phyloP scores from a whole-genome alignment of 2,113 vertebrate genomes.

The Python bivittatus region DNA sequence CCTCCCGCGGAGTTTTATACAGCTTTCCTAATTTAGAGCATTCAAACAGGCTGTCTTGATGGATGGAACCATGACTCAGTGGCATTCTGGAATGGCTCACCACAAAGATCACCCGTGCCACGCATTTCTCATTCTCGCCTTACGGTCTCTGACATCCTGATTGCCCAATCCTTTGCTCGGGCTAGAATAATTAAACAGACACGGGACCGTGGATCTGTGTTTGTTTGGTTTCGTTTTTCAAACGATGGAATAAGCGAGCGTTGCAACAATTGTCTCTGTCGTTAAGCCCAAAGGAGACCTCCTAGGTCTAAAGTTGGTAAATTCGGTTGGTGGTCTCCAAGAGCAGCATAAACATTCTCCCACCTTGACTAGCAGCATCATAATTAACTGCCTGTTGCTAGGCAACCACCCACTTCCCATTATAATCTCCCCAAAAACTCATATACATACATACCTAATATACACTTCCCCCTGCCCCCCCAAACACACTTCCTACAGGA shows the following conservation, averaged over 20 bases:
- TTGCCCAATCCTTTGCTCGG: background rate
- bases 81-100: background rate
- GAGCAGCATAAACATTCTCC: background rate
- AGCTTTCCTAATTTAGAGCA: background rate
- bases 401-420: constrained; percentile 33
- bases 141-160: too few species aligned
- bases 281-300: background rate
- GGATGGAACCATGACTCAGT: background rate
- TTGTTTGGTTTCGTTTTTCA: background rate
- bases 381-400: constrained; percentile 25
- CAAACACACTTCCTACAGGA: background rate
- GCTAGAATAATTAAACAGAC: background rate
- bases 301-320: background rate
- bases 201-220: background rate
- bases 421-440: background rate
- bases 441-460: background rate
- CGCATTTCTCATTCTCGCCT: background rate
- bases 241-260: background rate
- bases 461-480: background rate
- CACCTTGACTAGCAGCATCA: background rate
- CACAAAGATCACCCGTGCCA: background rate
- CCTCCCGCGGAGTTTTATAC: background rate
- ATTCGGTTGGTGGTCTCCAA: background rate
- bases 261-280: rapidly evolving
- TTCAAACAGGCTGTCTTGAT: background rate